Evolutionary conservation across 2,888 invertebrate species (phyloP).

Genomic region (Reticulitermes lucifugus): DNA sequence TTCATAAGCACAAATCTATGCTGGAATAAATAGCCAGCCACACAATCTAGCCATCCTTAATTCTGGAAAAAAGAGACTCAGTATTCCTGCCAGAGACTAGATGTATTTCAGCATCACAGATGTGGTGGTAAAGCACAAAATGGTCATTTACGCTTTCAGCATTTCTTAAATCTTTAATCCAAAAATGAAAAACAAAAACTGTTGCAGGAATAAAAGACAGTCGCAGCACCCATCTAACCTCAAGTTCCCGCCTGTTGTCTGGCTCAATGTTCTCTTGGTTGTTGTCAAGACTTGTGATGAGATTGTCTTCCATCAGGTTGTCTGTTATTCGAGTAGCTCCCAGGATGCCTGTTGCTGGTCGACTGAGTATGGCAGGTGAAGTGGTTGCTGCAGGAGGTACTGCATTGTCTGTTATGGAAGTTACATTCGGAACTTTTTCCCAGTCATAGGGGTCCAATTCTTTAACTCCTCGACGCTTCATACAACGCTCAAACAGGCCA

Average conservation of each 20-base stretch:
- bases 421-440: constrained; percentile 73
- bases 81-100: too few relatives aligned
- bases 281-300: constrained; percentile 65
- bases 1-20: too few relatives aligned
- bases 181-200: too few relatives aligned
- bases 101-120: too few relatives aligned
- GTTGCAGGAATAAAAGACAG: too few relatives aligned
- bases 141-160: too few relatives aligned
- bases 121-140: too few relatives aligned
- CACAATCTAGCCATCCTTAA: too few relatives aligned
- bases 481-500: constrained; percentile 89
- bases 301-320: constrained; percentile 63
- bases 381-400: constrained; percentile 54
- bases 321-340: constrained; percentile 61
- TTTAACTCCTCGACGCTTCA: constrained; percentile 91
- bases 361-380: constrained; percentile 56
- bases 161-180: too few relatives aligned
- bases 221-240: constrained; percentile 59
- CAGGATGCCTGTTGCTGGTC: constrained; percentile 59
- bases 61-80: too few relatives aligned
- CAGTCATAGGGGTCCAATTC: constrained; percentile 95
- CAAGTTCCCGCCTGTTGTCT: constrained; percentile 69
- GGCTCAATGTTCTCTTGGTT: constrained; percentile 79
- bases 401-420: constrained; percentile 52
- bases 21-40: too few relatives aligned